Conservation (phyloP, 2,797 vertebrate genomes). For the Micropoecilia bifurca region DNA sequence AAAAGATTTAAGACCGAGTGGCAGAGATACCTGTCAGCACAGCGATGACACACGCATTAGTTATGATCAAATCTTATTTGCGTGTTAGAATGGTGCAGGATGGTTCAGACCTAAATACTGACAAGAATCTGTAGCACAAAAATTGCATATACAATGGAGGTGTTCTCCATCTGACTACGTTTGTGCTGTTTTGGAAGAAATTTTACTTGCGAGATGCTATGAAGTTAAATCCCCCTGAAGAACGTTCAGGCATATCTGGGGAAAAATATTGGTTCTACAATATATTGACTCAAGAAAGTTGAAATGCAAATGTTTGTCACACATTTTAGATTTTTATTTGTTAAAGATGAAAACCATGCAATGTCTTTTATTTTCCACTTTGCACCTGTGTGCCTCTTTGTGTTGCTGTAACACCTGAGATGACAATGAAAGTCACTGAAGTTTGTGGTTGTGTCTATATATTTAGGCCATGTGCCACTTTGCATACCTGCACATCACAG, state of each 20-base stretch:
- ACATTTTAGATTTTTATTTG: not conserved
- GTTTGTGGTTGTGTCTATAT: not conserved
- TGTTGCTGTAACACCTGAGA: not conserved
- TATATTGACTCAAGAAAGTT: not conserved
- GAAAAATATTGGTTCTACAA: not conserved
- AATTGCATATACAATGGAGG: not conserved
- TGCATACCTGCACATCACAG: constrained; percentile 30
- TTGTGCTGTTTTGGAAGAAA: not conserved
- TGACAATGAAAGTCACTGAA: not conserved
- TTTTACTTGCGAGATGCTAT: not conserved
- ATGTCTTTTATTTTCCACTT: not conserved
- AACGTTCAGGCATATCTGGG: not conserved
- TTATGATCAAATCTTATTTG: not conserved
- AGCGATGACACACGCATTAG: not conserved
- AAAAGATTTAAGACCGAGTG: not conserved
- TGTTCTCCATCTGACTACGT: not conserved
- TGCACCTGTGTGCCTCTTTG: not conserved
- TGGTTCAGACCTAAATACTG: not conserved
- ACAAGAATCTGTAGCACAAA: not conserved
- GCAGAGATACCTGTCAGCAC: not conserved
- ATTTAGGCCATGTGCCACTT: constrained; percentile 16
- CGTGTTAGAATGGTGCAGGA: not conserved
- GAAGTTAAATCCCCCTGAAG: not conserved
- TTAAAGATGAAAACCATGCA: not conserved
- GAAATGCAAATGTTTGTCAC: not conserved